These are phyloP conservation scores for Stercorarius parasiticus DNA, from an alignment of 2,113 vertebrate species.

Conservation along the genomic window DNA sequence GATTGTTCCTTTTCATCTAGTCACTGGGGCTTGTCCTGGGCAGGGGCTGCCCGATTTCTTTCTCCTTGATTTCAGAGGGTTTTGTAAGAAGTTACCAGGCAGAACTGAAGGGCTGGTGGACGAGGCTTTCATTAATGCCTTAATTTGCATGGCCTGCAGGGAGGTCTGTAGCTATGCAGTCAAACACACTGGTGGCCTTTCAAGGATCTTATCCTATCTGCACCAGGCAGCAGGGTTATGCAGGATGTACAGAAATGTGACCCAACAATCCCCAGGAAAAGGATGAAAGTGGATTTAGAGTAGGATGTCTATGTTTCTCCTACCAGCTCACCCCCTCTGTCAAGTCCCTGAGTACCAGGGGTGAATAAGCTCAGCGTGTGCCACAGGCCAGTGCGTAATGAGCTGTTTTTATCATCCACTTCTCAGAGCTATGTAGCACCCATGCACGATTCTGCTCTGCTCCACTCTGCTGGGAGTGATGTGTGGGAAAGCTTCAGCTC, in stretches of 20 bases:
- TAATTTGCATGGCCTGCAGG: neutral
- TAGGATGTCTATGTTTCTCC: neutral
- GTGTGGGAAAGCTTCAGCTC: neutral
- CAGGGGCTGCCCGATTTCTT: neutral
- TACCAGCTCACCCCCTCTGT: neutral
- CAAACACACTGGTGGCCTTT: neutral
- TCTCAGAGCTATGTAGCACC: neutral
- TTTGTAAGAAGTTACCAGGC: conserved; percentile 25
- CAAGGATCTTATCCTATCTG: neutral
- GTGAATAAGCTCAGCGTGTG: neutral
- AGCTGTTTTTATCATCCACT: neutral
- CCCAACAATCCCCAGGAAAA: neutral
- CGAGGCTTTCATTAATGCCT: neutral
- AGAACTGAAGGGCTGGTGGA: neutral
- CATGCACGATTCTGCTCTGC: neutral
- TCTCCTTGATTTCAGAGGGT: conserved; percentile 11
- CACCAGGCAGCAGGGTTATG: neutral
- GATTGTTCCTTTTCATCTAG: conserved; percentile 28
- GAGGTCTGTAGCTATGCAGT: neutral
- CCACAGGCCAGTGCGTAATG: neutral
- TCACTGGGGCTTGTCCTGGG: conserved; percentile 10
- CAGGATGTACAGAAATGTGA: neutral
- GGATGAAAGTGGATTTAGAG: neutral
- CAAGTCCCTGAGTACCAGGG: neutral
- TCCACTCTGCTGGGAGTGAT: neutral